Base-by-base conservation (phyloP, 2,113 vertebrate genomes). In the Isichthys henryi region DNA sequence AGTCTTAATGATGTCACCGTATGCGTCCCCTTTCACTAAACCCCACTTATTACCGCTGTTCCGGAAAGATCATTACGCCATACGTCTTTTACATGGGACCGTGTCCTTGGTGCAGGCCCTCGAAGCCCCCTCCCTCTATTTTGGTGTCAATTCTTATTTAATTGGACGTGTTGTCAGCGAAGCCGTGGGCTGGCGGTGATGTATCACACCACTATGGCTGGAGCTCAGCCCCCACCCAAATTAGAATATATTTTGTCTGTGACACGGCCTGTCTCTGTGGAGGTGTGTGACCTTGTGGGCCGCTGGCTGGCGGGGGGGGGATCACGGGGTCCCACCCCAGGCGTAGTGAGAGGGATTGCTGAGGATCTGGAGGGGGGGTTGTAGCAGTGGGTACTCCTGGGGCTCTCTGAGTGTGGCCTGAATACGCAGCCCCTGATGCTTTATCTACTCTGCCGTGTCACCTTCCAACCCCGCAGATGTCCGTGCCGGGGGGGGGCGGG, bases 131-230 rank as follows among this genome's bases (percentile, higher is more conserved):
- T 39, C 87, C 31, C 92, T 88, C 82, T 91, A n/a, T 92, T 93
- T 94, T 93, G 93, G 91, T 94, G 93, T 95, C 94, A 93, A 94
- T 94, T 94, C 93, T 88, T 93, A 92, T 92, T 94, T 94, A 94
- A 95, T 94, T 94, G 93, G 92, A 94, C 93, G 35, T 92, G 92
- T 93, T 94, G 94, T 94, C 93, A 94, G 91, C 92, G 92, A 92
- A 93, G 45, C 85, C 48, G 49, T 86, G 84, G 31, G 86, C 50
- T 5, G 56, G 56, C 53, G 53, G 52, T 88, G 94, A 95, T 96
- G 92, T 95, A 95, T 95, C 92, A 93, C 93, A 93, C 21, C 90
- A 86, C 43, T 88, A 50, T 90, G 89, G 89, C 90, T 93, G 89
- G 93, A 92, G 92, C 91, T 88, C 92, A 93, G 92, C 92, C 92